Evolutionary conservation across 2,888 invertebrate genomes (phyloP).

Genomic region (Ganaspis brasiliensis): DNA sequence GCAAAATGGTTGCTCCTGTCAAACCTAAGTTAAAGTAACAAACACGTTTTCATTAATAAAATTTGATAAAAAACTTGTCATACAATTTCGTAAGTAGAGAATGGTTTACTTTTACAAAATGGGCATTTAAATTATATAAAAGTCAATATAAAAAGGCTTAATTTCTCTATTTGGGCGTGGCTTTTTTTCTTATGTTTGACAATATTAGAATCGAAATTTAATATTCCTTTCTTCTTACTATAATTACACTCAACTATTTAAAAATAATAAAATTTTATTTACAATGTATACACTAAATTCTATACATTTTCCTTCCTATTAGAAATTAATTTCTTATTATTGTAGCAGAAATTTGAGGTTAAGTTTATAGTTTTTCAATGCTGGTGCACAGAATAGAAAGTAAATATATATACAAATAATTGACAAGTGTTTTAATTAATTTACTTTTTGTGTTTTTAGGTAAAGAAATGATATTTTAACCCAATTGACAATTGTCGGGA

Average conservation of each 20-base stretch:
- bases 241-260: not conserved
- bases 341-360: slow-evolving; percentile 4
- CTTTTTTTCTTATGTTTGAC: not conserved
- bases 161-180: slow-evolving; percentile 26
- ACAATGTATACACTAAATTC: not conserved
- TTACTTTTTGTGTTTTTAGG: not conserved
- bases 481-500: slow-evolving; percentile 48
- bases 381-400: not conserved
- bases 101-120: not conserved
- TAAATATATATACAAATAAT: not conserved
- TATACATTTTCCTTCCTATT: too few species aligned
- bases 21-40: slow-evolving; percentile 69
- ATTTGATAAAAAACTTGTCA: not conserved
- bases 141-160: not conserved
- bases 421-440: not conserved
- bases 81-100: slow-evolving; percentile 1
- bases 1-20: slow-evolving; percentile 63
- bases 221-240: not conserved
- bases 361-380: not conserved
- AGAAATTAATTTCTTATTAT: too few species aligned
- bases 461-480: slow-evolving; percentile 37
- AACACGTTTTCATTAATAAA: slow-evolving; percentile 14
- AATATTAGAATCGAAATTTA: not conserved
- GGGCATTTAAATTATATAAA: not conserved
- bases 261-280: not conserved